Conservation (phyloP, 2,113 vertebrate species). For the Murina feae region DNA sequence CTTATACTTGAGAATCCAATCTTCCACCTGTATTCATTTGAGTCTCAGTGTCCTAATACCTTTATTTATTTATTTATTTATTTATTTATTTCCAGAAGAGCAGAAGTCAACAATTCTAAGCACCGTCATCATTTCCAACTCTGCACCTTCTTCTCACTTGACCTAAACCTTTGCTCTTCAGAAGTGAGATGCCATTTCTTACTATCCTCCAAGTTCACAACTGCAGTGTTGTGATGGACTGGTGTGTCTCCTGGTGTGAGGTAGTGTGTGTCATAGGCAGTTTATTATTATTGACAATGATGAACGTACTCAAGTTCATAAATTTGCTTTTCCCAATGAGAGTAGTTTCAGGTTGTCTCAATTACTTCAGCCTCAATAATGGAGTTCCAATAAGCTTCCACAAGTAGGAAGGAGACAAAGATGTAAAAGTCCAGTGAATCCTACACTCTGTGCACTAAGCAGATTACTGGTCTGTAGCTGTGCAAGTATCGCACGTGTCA, state of each 20-base stretch:
- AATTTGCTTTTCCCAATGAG: neutral
- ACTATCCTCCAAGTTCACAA: neutral
- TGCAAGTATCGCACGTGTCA: neutral
- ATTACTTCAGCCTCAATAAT: neutral
- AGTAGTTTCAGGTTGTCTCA: neutral
- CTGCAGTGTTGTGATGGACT: neutral
- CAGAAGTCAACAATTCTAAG: neutral
- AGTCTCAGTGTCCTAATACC: neutral
- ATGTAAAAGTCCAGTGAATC: neutral
- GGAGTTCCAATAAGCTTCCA: neutral
- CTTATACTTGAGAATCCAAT: neutral
- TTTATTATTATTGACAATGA: neutral
- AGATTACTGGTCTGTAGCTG: neutral
- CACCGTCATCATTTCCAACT: neutral
- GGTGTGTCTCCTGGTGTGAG: neutral
- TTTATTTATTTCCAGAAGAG: neutral
- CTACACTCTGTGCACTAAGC: neutral
- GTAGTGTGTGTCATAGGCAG: neutral
- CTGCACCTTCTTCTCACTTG: neutral
- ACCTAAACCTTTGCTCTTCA: neutral
- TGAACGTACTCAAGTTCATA: neutral
- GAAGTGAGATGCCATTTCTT: neutral
- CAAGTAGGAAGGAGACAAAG: neutral
- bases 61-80: neutral
- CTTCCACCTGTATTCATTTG: neutral